Conservation (phyloP, 1,140 invertebrate genomes). For the Diuraphis noxia region DNA sequence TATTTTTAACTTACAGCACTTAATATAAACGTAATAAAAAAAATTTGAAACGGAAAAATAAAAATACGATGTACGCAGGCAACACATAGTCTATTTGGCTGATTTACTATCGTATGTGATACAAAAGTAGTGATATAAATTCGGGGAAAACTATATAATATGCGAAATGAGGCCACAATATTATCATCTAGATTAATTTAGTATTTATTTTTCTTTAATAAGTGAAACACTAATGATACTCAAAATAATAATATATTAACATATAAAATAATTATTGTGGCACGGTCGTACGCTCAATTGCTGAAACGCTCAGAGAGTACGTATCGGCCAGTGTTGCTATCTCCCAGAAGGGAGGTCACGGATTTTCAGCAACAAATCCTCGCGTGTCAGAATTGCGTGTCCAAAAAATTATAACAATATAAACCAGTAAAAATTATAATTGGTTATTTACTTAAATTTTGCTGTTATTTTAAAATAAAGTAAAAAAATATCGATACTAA, state of each 20-base stretch:
- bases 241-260: no score
- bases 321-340: no score
- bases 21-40: background rate
- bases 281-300: no score
- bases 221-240: background rate
- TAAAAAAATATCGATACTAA: background rate
- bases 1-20: background rate
- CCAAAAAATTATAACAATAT: background rate
- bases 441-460: no score
- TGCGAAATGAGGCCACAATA: no score
- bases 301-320: no score
- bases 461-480: background rate
- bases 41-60: background rate
- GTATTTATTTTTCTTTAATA: background rate
- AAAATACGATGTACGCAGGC: fast-evolving
- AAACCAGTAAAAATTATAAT: background rate
- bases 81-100: background rate
- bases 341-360: no score
- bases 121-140: no score
- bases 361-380: no score
- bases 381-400: no score
- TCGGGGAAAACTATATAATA: background rate
- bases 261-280: no score
- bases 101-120: background rate
- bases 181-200: background rate